Evolutionary conservation across 2,888 invertebrate species (phyloP).

Genomic region (Watsonalla binaria): DNA sequence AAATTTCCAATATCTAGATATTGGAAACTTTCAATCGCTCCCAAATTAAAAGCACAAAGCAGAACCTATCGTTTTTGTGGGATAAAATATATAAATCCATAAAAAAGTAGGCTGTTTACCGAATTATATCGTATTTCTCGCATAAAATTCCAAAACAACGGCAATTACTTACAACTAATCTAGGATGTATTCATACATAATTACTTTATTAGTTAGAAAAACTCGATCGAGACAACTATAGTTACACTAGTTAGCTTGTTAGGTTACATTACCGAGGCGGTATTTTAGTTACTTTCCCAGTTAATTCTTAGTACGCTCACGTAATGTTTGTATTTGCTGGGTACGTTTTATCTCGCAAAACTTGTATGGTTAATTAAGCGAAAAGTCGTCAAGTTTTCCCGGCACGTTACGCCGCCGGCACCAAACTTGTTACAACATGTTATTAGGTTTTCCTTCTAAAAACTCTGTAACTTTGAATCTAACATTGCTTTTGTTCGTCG

Average conservation of each 20-base stretch:
- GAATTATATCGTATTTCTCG: no score
- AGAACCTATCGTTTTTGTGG: no score
- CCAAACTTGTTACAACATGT: conserved; percentile 51
- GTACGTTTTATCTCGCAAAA: conserved; percentile 50
- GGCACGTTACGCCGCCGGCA: conserved; percentile 56
- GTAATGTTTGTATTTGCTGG: conserved; percentile 42
- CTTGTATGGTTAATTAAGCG: conserved; percentile 63
- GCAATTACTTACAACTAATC: no score
- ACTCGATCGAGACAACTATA: background rate
- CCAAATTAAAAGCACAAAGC: no score
- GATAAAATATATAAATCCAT: no score
- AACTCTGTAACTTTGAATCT: conserved; percentile 18
- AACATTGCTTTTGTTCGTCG: conserved; percentile 5
- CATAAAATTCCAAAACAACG: no score
- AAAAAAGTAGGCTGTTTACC: no score
- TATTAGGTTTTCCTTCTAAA: conserved; percentile 33
- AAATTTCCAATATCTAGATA: no score
- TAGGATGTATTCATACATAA: no score
- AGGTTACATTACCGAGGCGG: background rate
- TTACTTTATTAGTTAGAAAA: no score
- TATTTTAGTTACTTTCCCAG: conserved; percentile 14
- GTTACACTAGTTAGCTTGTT: background rate
- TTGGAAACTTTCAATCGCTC: no score
- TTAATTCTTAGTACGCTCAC: conserved; percentile 31
- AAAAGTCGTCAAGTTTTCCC: conserved; percentile 54